phyloP scores from a whole-genome alignment of 2,888 invertebrate genomes.

The Plusia festucae region DNA sequence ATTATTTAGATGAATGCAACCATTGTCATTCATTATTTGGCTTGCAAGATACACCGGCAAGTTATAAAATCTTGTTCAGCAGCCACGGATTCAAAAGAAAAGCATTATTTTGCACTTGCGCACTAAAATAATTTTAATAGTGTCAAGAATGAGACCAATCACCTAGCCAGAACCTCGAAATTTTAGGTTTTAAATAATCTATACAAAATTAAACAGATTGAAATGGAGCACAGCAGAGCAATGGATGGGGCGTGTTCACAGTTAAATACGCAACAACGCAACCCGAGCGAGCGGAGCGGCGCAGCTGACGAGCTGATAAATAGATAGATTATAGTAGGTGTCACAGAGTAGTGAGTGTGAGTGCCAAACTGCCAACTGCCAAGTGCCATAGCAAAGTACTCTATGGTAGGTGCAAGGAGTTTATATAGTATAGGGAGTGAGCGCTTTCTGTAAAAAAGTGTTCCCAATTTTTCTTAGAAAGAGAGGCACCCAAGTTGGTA shows the following conservation, averaged over 20 bases:
- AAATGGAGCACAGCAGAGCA: constrained; percentile 50
- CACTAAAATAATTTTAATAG: constrained; percentile 26
- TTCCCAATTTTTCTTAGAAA: no score
- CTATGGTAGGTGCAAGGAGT: no score
- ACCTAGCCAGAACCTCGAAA: constrained; percentile 18
- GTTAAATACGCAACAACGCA: constrained; percentile 60
- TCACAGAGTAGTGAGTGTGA: no score
- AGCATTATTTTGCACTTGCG: constrained; percentile 55
- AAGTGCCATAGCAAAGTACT: no score
- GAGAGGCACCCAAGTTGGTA: no score
- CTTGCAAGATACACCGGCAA: constrained; percentile 69
- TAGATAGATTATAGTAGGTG: not conserved
- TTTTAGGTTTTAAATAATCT: constrained; percentile 17
- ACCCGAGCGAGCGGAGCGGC: constrained; percentile 40
- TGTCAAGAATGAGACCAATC: constrained; percentile 13
- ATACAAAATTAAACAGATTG: constrained; percentile 45
- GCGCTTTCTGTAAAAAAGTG: no score
- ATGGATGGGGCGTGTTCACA: constrained; percentile 62
- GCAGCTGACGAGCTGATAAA: constrained; percentile 49
- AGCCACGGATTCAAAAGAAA: constrained; percentile 48
- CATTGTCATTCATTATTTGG: constrained; percentile 91
- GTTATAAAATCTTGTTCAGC: constrained; percentile 43
- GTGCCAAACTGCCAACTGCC: no score
- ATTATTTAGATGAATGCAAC: constrained; percentile 94
- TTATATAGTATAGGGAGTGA: no score